Conservation (phyloP, 2,113 vertebrate genomes). For the Callithrix jacchus region DNA sequence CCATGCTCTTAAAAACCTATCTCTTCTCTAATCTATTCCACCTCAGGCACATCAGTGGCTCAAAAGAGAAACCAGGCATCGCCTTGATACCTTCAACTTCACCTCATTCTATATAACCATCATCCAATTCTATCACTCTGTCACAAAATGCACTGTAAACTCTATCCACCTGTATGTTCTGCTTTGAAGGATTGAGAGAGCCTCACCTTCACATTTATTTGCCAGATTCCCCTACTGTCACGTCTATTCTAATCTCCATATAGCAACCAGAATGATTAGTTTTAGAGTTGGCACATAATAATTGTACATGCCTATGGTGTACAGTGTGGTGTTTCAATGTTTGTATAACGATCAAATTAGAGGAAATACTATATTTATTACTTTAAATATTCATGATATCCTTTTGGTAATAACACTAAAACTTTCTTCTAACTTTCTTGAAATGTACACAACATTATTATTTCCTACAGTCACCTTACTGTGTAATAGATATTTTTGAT, state of each 20-base stretch:
- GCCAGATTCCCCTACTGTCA: neutral
- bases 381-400: neutral
- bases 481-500: neutral
- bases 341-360: neutral
- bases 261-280: neutral
- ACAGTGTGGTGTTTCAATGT: neutral
- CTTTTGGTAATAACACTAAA: neutral
- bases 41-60: neutral
- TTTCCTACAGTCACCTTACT: neutral
- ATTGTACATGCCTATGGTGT: neutral
- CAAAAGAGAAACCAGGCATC: neutral
- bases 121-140: rapidly evolving
- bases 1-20: neutral
- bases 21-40: neutral
- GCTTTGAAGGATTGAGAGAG: neutral
- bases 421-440: neutral
- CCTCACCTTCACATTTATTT: neutral
- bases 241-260: neutral
- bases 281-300: neutral
- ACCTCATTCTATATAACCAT: too few relatives aligned
- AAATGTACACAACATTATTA: neutral
- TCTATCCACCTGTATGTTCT: neutral
- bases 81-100: too few relatives aligned
- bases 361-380: neutral
- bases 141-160: neutral